Conservation (phyloP, 2,888 invertebrate species). For the Mellilla xanthometata region DNA sequence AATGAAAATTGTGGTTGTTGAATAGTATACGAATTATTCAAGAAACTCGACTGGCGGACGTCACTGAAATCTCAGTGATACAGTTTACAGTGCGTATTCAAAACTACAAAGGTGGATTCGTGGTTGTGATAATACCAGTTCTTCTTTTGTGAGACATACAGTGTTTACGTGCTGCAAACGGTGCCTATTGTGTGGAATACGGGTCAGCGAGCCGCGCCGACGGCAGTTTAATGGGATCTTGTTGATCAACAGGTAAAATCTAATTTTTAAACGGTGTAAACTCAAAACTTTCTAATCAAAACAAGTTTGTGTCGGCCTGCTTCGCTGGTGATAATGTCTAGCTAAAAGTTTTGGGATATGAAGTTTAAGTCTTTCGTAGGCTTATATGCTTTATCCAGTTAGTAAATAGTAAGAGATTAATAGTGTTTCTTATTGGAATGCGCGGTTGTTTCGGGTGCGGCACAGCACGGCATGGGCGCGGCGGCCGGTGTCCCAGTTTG, state of each 20-base stretch:
- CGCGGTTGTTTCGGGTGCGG: constrained; percentile 44
- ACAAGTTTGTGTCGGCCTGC: constrained; percentile 18
- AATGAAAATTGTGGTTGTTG: constrained; percentile 70
- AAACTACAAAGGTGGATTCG: constrained; percentile 71
- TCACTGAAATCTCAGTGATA: constrained; percentile 56
- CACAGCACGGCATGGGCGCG: constrained; percentile 59
- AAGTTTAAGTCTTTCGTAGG: too few relatives aligned
- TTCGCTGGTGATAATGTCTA: not conserved
- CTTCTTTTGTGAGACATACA: constrained; percentile 70
- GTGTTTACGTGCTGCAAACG: constrained; percentile 74
- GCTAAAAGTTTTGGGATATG: not conserved
- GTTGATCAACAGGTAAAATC: constrained; percentile 71
- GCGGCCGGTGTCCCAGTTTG: constrained; percentile 70
- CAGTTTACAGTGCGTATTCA: constrained; percentile 58
- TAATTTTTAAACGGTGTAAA: constrained; percentile 25
- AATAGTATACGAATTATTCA: constrained; percentile 52
- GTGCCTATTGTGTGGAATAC: constrained; percentile 48
- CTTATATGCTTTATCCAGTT: not conserved
- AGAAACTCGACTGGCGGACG: constrained; percentile 54
- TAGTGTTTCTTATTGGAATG: constrained; percentile 48
- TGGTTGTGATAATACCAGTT: constrained; percentile 71
- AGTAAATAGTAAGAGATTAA: constrained; percentile 30
- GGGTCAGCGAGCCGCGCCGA: constrained; percentile 56
- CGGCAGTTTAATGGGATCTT: constrained; percentile 77
- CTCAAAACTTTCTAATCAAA: constrained; percentile 24